A percentile compares a stretch with the other conserved stretches of the same genome.
These are phyloP conservation scores for Orius laevigatus DNA, from an alignment of 1,140 invertebrate genomes.

Conservation along the genomic window DNA sequence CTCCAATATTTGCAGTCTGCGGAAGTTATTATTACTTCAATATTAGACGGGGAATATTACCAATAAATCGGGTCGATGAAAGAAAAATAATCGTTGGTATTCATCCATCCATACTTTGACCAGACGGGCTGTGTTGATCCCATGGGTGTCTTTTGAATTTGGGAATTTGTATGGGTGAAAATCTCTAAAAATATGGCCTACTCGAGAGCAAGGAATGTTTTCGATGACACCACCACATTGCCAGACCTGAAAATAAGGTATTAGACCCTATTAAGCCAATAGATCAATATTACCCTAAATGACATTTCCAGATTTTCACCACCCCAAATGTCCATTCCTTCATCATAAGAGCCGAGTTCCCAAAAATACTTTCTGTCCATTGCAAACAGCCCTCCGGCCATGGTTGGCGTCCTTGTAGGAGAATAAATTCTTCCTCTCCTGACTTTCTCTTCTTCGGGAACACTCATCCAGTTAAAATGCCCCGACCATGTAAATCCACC, in stretches of 20 bases:
- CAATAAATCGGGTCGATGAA: slow-evolving; percentile 60
- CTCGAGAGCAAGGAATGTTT: slow-evolving; percentile 88
- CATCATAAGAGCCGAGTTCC: slow-evolving; percentile 78
- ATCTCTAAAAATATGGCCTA: slow-evolving; percentile 93
- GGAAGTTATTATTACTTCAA: slow-evolving; percentile 17
- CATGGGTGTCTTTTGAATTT: slow-evolving; percentile 70
- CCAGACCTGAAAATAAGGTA: slow-evolving; percentile 63
- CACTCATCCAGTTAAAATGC: slow-evolving; percentile 68
- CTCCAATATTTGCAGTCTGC: slow-evolving; percentile 42
- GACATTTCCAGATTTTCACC: slow-evolving; percentile 94
- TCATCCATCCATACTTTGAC: slow-evolving; percentile 88
- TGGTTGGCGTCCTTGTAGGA: slow-evolving; percentile 78
- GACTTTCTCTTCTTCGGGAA: slow-evolving; percentile 39
- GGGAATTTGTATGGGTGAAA: slow-evolving; percentile 83
- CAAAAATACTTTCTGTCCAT: slow-evolving; percentile 80
- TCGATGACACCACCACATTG: slow-evolving; percentile 90
- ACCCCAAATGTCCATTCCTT: slow-evolving; percentile 80
- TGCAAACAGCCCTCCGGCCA: slow-evolving; percentile 89
- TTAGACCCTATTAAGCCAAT: too few species aligned
- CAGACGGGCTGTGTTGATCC: slow-evolving; percentile 73
- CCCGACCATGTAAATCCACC: slow-evolving; percentile 94
- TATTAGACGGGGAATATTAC: slow-evolving; percentile 27
- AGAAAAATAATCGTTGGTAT: slow-evolving; percentile 71
- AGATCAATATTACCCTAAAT: slow-evolving; percentile 40
- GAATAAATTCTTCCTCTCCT: slow-evolving; percentile 43